Evolutionary conservation across 2,113 vertebrate species (phyloP).

Genomic region (Cathartes aura): DNA sequence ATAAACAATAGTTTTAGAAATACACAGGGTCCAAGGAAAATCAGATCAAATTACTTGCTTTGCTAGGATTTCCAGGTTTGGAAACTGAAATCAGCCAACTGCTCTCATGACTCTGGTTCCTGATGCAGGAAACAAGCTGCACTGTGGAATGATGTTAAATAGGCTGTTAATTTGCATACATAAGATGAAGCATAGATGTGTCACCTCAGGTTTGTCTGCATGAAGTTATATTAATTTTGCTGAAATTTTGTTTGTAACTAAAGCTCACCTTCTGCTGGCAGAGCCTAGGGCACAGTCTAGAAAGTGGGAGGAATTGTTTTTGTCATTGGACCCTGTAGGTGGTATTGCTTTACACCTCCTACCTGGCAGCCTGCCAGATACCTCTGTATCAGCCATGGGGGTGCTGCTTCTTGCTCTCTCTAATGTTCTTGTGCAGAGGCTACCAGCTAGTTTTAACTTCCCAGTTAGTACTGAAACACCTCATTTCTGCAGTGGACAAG

Average conservation of each 20-base stretch:
- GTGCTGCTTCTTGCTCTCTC: background rate
- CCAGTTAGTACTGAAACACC: background rate
- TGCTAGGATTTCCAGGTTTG: background rate
- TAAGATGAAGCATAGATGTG: background rate
- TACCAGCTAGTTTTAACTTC: background rate
- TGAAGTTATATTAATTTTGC: background rate
- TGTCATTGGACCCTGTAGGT: background rate
- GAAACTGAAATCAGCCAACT: background rate
- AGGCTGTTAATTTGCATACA: background rate
- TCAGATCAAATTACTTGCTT: background rate
- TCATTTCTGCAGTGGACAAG: background rate
- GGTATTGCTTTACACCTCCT: background rate
- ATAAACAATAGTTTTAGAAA: background rate
- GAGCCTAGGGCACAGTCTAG: background rate
- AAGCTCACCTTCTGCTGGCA: background rate
- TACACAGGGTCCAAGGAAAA: background rate
- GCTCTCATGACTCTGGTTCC: background rate
- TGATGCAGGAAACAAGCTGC: background rate
- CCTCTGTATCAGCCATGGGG: background rate
- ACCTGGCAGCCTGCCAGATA: background rate
- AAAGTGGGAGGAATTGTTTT: slow-evolving; percentile 11
- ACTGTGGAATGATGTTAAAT: background rate
- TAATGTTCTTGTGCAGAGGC: background rate
- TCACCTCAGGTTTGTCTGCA: background rate
- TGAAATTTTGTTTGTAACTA: background rate